Conservation (phyloP, 2,113 vertebrate species). For the Amazona guildingii region DNA sequence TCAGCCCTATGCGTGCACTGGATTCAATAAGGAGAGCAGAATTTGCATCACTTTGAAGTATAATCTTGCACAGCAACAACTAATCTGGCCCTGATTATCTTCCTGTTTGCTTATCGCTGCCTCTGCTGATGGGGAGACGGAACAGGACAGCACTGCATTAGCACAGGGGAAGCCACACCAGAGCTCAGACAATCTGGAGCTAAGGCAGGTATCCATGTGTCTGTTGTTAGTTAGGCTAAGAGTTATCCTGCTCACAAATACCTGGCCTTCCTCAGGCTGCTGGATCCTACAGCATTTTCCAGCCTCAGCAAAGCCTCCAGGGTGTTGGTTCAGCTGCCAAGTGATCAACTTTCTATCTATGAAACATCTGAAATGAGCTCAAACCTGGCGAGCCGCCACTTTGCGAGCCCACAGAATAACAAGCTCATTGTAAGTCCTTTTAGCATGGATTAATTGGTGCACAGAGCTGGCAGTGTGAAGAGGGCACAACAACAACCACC, state of each 20-base stretch:
- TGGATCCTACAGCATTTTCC: constrained; percentile 3
- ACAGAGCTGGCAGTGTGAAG: neutral
- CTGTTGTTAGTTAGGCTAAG: neutral
- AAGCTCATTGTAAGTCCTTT: constrained; percentile 12
- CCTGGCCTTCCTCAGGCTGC: neutral
- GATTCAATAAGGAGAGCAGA: constrained; percentile 18
- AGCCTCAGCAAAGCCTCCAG: neutral
- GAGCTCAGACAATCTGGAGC: neutral
- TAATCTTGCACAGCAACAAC: constrained; percentile 31
- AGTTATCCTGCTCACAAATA: neutral
- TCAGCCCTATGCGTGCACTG: neutral
- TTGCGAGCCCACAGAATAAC: neutral
- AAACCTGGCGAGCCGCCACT: neutral
- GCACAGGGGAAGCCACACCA: neutral
- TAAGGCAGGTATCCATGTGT: neutral
- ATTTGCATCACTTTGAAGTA: constrained; percentile 63
- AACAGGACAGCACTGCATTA: neutral
- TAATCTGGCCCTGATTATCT: constrained; percentile 52
- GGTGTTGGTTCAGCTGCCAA: neutral
- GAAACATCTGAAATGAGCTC: constrained; percentile 27
- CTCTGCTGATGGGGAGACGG: constrained; percentile 22
- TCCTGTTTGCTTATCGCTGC: constrained; percentile 12
- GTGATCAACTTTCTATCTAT: constrained; percentile 58
- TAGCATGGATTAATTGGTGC: constrained; percentile 22
- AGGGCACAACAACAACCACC: neutral